phyloP scores from a whole-genome alignment of 2,888 invertebrate species.

The Ophion costatus region DNA sequence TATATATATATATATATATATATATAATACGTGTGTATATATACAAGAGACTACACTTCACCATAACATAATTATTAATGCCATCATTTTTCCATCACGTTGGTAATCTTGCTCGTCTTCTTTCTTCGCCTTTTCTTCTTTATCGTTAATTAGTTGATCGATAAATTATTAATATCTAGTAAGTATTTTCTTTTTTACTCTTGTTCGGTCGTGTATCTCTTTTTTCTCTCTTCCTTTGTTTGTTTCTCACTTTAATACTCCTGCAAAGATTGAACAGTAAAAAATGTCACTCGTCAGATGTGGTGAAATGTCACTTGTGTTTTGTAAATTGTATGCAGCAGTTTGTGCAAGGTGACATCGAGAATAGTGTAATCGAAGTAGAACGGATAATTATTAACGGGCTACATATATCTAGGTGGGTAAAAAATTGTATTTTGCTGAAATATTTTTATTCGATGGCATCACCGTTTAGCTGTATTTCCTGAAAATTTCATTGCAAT shows the following conservation, averaged over 20 bases:
- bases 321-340: background rate
- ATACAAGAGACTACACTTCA: constrained; percentile 83
- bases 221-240: constrained; percentile 48
- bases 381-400: too few species aligned
- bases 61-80: constrained; percentile 81
- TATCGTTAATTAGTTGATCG: constrained; percentile 64
- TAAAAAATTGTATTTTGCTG: too few species aligned
- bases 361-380: too few species aligned
- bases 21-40: constrained; percentile 75
- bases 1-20: constrained; percentile 39
- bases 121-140: constrained; percentile 32
- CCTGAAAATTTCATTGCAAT: too few species aligned
- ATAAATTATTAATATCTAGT: constrained; percentile 71
- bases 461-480: too few species aligned
- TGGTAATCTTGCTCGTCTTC: constrained; percentile 73
- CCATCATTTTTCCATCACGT: constrained; percentile 79
- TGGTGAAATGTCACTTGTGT: background rate
- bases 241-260: constrained; percentile 59
- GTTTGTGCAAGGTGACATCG: too few species aligned
- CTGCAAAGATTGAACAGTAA: constrained; percentile 56
- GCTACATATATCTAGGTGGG: too few species aligned
- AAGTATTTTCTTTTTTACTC: constrained; percentile 64
- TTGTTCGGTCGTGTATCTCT: constrained; percentile 46
- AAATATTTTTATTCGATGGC: too few species aligned
- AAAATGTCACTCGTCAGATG: constrained; percentile 1